Conservation (phyloP, 2,888 invertebrate species). For the Chrysomela aeneicollis region DNA sequence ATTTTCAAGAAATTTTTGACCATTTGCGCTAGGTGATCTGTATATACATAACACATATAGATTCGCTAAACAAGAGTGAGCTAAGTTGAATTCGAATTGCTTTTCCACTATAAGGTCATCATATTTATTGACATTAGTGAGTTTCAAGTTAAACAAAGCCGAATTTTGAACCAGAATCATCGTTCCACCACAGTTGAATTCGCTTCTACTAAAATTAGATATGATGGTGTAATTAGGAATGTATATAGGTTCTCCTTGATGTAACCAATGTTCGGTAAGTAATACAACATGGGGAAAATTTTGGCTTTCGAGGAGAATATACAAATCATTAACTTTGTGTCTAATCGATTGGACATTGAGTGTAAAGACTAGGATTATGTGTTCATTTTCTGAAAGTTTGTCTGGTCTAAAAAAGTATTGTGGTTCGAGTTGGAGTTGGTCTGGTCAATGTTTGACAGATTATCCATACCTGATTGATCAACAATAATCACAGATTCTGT, state of each 20-base stretch:
- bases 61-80: slow-evolving; percentile 12
- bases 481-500: slow-evolving; percentile 8
- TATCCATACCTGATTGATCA: slow-evolving; percentile 7
- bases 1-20: background rate
- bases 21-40: slow-evolving; percentile 3
- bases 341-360: slow-evolving; percentile 17
- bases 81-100: slow-evolving; percentile 13
- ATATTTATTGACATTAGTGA: slow-evolving; percentile 11
- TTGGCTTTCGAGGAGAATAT: slow-evolving; percentile 5
- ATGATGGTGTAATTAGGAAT: slow-evolving; percentile 14
- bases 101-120: slow-evolving; percentile 16
- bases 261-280: slow-evolving; percentile 14
- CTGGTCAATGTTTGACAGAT: background rate
- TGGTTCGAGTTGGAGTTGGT: background rate
- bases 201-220: slow-evolving; percentile 4
- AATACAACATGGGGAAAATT: slow-evolving; percentile 16
- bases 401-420: slow-evolving; percentile 8
- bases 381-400: slow-evolving; percentile 1
- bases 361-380: slow-evolving; percentile 9
- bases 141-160: slow-evolving; percentile 5
- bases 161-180: slow-evolving; percentile 11
- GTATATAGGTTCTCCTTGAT: slow-evolving; percentile 12
- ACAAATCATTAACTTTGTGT: slow-evolving; percentile 9
- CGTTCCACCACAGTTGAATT: slow-evolving; percentile 15
- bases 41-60: slow-evolving; percentile 15